Percentiles rank a stretch among this genome's conserved stretches.
These are phyloP conservation scores for Amphiprion clarkii DNA, from an alignment of 2,797 vertebrate species.

Conservation along the genomic window DNA sequence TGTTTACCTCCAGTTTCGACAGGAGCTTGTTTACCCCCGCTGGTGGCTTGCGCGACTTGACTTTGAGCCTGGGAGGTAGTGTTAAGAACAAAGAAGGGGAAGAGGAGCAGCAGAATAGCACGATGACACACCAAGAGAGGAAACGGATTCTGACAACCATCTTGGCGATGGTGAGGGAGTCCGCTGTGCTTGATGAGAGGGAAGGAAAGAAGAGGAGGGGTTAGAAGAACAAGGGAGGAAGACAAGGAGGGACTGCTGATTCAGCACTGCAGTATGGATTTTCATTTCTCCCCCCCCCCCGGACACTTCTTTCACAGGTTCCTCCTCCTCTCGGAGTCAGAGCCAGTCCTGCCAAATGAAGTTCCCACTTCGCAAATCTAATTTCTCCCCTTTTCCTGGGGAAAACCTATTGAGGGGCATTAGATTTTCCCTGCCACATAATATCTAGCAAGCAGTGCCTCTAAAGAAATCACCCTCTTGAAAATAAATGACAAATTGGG, in stretches of 20 bases:
- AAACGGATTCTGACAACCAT: conserved; percentile 40
- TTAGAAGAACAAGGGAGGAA: conserved; percentile 39
- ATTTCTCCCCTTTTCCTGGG: conserved; percentile 72
- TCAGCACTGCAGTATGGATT: conserved; percentile 89
- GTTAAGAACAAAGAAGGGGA: conserved; percentile 7
- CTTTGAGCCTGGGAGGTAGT: conserved; percentile 69
- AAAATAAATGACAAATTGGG: conserved; percentile 97
- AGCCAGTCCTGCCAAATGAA: conserved; percentile 78
- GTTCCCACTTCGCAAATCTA: conserved; percentile 82
- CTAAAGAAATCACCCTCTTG: conserved; percentile 93
- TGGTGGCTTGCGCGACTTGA: conserved; percentile 24
- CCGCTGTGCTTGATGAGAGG: conserved; percentile 31
- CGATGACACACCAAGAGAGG: conserved; percentile 11
- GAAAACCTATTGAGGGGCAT: conserved; percentile 89
- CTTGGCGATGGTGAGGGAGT: conserved; percentile 22
- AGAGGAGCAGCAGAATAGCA: background rate
- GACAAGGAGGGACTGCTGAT: conserved; percentile 82
- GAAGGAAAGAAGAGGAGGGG: conserved; percentile 24
- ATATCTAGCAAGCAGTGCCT: conserved; percentile 91
- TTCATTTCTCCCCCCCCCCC: conserved; percentile 73
- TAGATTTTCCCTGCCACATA: conserved; percentile 95
- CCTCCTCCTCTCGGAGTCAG: conserved; percentile 37
- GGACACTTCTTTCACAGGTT: conserved; percentile 19
- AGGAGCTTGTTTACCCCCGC: conserved; percentile 75
- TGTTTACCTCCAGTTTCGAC: conserved; percentile 78